Base-by-base conservation (phyloP, 2,888 invertebrate species). In the Cremastobaeus sp. region DNA sequence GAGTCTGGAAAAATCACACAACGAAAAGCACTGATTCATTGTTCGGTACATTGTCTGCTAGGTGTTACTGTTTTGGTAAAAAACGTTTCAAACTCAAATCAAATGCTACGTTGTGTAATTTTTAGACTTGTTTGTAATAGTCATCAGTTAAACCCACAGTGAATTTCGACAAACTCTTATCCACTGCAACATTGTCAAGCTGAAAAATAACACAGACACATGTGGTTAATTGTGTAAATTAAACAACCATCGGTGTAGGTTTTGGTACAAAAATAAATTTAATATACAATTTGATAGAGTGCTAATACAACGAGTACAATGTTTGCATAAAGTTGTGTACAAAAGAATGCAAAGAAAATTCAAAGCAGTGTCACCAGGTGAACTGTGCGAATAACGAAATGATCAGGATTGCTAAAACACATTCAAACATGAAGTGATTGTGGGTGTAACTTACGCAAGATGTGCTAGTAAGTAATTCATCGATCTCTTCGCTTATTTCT, bases 401-500 rank as follows among this genome's bases (percentile, higher is more conserved):
- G 11, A 52, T 6, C 0, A 68, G n/a, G 6, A 47, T 6, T n/a
- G 39, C 14, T 14, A 74, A 3, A 4, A 25, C 1, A 43, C 14
- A 43, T 30, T 48, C 3, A 21, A 55, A 6, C 20, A 39, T 9
- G 3, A 54, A 41, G 8, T 34, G 20, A 50, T 60, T 41, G 18
- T 15, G 1, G n/a, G 0, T 34, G 11, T 55, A 75, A 85, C 86
- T 86, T 81, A 86, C 86, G 77, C 84, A 85, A 74, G 86, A 85
- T 25, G 83, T 83, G 77, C 82, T 86, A 74, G 82, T 85, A 47
- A 82, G 76, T 74, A 85, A 80, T 71, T 86, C 85, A 55, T 86
- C 85, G 12, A 85, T 85, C 75, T 87, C 86, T 76, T 87, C 86
- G 64, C 85, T 86, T 68, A 84, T 80, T 21, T 85, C 86, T 54